Evolutionary conservation across 2,797 vertebrate species (phyloP).

Genomic region (Lacerta agilis): DNA sequence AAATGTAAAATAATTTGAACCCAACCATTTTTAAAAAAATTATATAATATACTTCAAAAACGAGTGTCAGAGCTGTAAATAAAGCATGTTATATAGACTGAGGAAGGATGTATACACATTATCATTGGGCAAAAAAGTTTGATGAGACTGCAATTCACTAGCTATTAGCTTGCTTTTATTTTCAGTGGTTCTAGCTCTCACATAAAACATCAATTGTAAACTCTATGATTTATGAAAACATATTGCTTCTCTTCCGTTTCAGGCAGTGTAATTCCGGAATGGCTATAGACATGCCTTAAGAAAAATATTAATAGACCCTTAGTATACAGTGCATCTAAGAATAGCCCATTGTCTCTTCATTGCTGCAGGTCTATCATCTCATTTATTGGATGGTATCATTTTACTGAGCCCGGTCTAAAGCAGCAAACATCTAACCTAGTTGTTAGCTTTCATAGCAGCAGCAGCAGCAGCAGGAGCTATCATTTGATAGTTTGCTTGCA

Average conservation of each 20-base stretch:
- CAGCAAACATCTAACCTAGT: slow-evolving; percentile 70
- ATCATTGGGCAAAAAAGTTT: too few relatives aligned
- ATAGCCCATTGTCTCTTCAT: slow-evolving; percentile 25
- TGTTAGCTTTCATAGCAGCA: slow-evolving; percentile 70
- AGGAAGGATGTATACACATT: neutral
- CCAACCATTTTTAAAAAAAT: neutral
- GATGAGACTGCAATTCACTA: too few relatives aligned
- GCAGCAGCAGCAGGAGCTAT: slow-evolving; percentile 55
- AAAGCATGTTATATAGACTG: neutral
- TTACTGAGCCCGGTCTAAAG: slow-evolving; percentile 43
- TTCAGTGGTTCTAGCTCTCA: slow-evolving; percentile 14
- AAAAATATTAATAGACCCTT: neutral
- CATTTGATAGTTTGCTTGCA: slow-evolving; percentile 78
- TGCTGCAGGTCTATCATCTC: neutral
- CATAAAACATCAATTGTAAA: slow-evolving; percentile 29
- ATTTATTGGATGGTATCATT: slow-evolving; percentile 43
- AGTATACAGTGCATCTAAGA: slow-evolving; percentile 13
- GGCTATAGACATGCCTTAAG: slow-evolving; percentile 60
- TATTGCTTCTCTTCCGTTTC: slow-evolving; percentile 46
- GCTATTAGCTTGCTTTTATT: neutral
- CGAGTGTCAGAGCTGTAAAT: neutral
- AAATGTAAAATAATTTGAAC: neutral
- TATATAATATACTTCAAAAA: neutral
- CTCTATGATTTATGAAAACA: slow-evolving; percentile 35
- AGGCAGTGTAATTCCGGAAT: neutral